Evolutionary conservation across 2,797 vertebrate genomes (phyloP), one percentile per base, ranked within the genome.

Genomic region (Ibycter americanus): DNA sequence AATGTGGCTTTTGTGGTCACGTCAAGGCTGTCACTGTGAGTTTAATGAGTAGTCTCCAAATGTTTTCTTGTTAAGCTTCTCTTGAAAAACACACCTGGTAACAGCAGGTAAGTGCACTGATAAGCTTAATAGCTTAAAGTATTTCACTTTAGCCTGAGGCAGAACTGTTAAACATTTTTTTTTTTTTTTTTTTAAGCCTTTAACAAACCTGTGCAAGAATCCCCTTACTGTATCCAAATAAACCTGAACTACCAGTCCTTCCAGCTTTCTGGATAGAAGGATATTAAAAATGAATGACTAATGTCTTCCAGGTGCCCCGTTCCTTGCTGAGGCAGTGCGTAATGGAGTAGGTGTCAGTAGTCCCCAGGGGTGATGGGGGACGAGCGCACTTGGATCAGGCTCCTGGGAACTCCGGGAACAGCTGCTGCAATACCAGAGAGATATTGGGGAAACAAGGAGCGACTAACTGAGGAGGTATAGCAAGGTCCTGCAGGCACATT

Each of bases 291-390:
- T 29, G 8, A 62, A 76, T 83, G 52, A 67, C 56, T 78, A 52
- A 80, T 63, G 4, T 52, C 34, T 94, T 93, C 93, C 88, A 94
- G 76, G 38, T 92, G 58, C 42, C 32, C 32, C 26, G 19, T 8
- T 76, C n/a, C 54, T 89, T 72, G 17, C 21, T 74, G 51, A 81
- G 87, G 32, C 42, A 4, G 16, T 83, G 29, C 68, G 21, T 16
- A 52, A 25, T 18, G 11, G 31, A 27, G 17, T 31, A 76, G 44
- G 26, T 77, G 32, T 72, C 91, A 70, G 55, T 1, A 56, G 59
- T 27, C 15, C 26, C 19, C 51, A 55, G 4, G 49, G 84, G 19
- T 18, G 23, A 26, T 25, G 26, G 23, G 7, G n/a, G 23, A 51
- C 2, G 9, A 44, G 4, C 21, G 11, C 13, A 6, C 27, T 63